Percentiles rank a stretch among this genome's conserved stretches.
Conservation (phyloP, 1,140 invertebrate genomes). For the Drosophila pachea region DNA sequence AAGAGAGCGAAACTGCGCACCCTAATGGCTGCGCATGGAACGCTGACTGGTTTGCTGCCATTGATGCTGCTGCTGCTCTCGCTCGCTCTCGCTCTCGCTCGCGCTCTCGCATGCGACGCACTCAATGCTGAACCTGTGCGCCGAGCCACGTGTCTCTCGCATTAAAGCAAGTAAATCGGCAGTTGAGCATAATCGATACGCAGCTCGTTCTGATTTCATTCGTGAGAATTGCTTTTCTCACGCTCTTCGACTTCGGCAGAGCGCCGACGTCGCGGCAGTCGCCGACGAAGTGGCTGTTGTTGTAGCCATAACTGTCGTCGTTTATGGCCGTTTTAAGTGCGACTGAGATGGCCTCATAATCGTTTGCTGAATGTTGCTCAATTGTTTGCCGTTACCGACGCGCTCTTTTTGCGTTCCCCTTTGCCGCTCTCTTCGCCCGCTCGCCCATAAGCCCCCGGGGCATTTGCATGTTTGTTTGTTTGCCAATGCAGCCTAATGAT, state of each 20-base stretch:
- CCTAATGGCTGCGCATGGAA: conserved; percentile 63
- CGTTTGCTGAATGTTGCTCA: conserved; percentile 76
- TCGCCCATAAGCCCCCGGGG: conserved; percentile 6
- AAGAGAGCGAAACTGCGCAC: conserved; percentile 56
- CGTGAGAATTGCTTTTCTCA: conserved; percentile 75
- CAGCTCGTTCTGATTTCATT: conserved; percentile 65
- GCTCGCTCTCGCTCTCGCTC: conserved; percentile 23
- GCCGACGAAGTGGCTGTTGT: conserved; percentile 34
- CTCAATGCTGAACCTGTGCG: conserved; percentile 31
- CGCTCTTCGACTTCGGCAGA: conserved; percentile 60
- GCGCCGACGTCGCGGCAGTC: conserved; percentile 50
- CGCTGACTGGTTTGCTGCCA: conserved; percentile 28
- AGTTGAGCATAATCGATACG: conserved; percentile 76
- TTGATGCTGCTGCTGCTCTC: conserved; percentile 21
- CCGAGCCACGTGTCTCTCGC: conserved; percentile 69
- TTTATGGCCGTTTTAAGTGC: conserved; percentile 78
- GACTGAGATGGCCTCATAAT: conserved; percentile 79
- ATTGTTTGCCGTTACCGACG: conserved; percentile 56
- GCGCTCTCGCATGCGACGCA: conserved; percentile 14
- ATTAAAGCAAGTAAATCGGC: conserved; percentile 72
- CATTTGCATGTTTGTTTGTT: conserved; percentile 48
- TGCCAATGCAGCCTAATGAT: conserved; percentile 37
- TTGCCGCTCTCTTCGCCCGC: not conserved
- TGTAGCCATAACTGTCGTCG: conserved; percentile 74
- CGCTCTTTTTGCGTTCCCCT: conserved; percentile 34